These are phyloP conservation scores for Pluvianellus socialis DNA, from an alignment of 2,113 vertebrate genomes.

Conservation along the genomic window DNA sequence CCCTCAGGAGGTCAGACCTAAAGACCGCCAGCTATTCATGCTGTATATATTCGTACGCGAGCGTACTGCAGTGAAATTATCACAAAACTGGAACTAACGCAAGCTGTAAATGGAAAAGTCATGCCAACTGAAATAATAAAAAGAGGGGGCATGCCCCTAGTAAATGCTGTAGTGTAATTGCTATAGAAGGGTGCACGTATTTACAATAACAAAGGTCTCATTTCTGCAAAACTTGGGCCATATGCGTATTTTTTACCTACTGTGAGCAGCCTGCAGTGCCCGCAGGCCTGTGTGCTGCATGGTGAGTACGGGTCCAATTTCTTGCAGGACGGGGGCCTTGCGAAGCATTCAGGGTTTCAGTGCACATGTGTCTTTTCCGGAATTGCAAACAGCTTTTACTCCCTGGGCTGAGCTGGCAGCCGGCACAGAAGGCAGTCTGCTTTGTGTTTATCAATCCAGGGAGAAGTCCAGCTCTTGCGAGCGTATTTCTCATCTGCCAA, in stretches of 20 bases:
- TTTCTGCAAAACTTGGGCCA: neutral
- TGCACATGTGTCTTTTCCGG: neutral
- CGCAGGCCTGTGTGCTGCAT: neutral
- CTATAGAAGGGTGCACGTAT: neutral
- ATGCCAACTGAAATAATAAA: neutral
- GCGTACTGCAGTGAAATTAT: neutral
- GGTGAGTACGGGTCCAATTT: neutral
- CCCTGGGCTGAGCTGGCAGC: conserved; percentile 5
- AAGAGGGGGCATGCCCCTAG: neutral
- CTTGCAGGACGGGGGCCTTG: neutral
- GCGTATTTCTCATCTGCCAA: neutral
- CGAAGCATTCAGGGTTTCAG: neutral
- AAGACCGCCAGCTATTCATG: neutral
- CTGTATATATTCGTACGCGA: accelerated
- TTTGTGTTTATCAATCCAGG: neutral
- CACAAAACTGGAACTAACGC: neutral
- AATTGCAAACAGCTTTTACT: conserved; percentile 52
- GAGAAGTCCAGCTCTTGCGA: neutral
- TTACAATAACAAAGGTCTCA: neutral
- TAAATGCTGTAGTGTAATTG: neutral
- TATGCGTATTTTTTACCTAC: neutral
- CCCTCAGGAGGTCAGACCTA: neutral
- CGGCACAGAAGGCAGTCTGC: neutral
- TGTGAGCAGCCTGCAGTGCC: neutral
- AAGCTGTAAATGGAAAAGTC: neutral